Base-by-base conservation (phyloP, 1,140 invertebrate genomes). In the Charaxes varanes region DNA sequence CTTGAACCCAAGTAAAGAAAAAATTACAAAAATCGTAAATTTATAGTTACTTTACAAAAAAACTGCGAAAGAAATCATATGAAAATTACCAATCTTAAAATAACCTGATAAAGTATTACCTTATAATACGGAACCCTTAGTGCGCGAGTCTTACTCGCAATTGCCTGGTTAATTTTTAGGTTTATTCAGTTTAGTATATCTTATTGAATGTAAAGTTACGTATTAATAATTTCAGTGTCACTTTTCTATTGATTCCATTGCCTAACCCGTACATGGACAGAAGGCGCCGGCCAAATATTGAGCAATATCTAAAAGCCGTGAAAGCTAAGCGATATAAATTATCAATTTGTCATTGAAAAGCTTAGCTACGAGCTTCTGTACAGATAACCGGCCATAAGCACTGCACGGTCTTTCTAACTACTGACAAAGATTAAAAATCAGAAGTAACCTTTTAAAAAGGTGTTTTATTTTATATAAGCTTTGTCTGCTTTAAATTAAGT, bases 301-400 rank as follows among this genome's bases (percentile, higher is more conserved):
- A 17, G 47, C 22, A 50, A 50, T 22, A 26, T 19, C 36, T 41
- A 36, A 41, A 31, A 24, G 45, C 45, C 35, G 35, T 50, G 47
- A 50, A 40, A 50, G 41, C 47, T 32, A 33, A 23, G 33, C 23
- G 31, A 41, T 40, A 38, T 54, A 47, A 51, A 46, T 55, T 47
- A 51, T 40, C 40, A 51, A 56, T 56, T 52, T 56, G 53, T 56
- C 48, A 52, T 56, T 48, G 41, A 26, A 42, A 34, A 52, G 40
- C 48, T 51, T 36, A 41, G 37, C 17, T 35, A 48, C 37, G 24
- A 43, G 59, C 59, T 62, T 48, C 59, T 55, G 59, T 53, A 45
- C 46, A 40, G 59, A 62, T 58, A 58, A 58, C 13, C 15, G 22
- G 46, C 50, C 40, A 47, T 40, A 35, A 41, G 48, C 33, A 48